Base-by-base conservation (phyloP, 2,888 invertebrate species). In the Erebia epiphron region DNA sequence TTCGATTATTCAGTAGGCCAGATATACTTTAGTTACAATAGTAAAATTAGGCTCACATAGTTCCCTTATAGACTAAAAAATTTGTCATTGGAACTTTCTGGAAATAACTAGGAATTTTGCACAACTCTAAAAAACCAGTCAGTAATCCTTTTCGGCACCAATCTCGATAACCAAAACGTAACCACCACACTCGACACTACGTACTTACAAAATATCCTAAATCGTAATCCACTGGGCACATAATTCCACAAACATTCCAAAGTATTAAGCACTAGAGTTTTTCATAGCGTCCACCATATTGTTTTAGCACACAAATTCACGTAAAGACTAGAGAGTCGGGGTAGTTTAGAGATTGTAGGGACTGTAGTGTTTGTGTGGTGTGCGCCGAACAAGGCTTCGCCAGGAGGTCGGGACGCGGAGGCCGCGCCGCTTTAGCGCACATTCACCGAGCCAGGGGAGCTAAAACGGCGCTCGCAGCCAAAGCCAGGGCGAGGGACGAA, bases 391-490 rank as follows among this genome's bases (percentile, higher is more conserved):
- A 90, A 75, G 92, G 92, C 81, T 93, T 93, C 65, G 87, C 92
- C 72, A 90, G 82, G 68, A 87, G 84, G 82, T 91, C 89, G 74
- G 91, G 91, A 75, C 90, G 91, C 83, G 88, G 87, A 49, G 87
- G 88, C 73, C 89, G 84, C 73, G 90, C 87, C 83, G 90, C 91
- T 85, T 90, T 81, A 79, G 90, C 91, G 84, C 91, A 91, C 90
- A 91, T 93, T 93, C 93, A 93, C 93, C 93, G 93, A 84, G 90
- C 91, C 87, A 93, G 86, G 1, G 92, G 92, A 5, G 93, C 91
- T 76, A 93, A 78, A 58, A 93, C 92, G 46, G 93, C 91, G 71
- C 87, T 88, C 76, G 92, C 92, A 1, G 93, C 92, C 83, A 93
- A 75, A 49, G 92, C 92, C 77, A 93, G 74, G 1, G 93, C 93